Conservation (phyloP, 2,113 vertebrate genomes). For the Propithecus coquereli region DNA sequence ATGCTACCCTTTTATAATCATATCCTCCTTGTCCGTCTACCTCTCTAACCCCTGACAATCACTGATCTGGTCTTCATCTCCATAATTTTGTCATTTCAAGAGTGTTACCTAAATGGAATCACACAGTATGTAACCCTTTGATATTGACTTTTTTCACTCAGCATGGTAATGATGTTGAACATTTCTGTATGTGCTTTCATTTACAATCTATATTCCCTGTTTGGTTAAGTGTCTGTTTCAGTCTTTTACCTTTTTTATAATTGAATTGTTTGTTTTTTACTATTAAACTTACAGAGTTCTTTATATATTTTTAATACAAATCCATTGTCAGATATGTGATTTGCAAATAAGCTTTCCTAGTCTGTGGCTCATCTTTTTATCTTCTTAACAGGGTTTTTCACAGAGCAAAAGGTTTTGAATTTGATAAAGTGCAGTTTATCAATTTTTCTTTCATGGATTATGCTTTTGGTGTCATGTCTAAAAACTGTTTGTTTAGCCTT, state of each 20-base stretch:
- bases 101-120: not conserved
- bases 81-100: not conserved
- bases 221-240: not conserved
- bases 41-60: not conserved
- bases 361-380: not conserved
- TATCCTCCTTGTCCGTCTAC: not conserved
- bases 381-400: not conserved
- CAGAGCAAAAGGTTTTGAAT: not conserved
- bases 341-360: not conserved
- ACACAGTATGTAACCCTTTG: not conserved
- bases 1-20: not conserved
- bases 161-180: not conserved
- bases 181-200: not conserved
- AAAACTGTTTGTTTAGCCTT: not conserved
- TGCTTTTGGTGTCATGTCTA: not conserved
- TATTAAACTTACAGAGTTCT: not conserved
- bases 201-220: not conserved
- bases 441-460: not conserved
- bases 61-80: not conserved
- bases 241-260: not conserved
- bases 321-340: not conserved
- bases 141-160: not conserved
- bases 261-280: not conserved
- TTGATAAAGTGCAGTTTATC: not conserved
- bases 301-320: not conserved